phyloP scores from a whole-genome alignment of 1,140 invertebrate species.

The Drosophila insularis region DNA sequence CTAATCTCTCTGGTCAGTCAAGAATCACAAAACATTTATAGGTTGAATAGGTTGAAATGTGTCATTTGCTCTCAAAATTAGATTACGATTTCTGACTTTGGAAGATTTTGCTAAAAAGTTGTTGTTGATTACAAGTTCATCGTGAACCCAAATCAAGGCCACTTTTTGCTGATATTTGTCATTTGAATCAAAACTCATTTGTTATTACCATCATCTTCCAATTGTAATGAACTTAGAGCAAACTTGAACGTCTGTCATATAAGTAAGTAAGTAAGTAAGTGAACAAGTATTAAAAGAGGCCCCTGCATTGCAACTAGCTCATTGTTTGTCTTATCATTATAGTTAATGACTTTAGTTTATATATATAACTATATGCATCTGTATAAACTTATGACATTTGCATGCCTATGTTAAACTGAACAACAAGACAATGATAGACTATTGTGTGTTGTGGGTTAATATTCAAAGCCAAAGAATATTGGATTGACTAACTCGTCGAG shows the following conservation, averaged over 20 bases:
- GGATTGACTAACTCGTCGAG: neutral
- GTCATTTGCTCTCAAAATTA: neutral
- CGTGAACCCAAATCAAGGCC: no score
- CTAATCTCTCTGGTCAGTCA: neutral
- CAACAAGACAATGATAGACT: neutral
- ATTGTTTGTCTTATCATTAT: slow-evolving; percentile 10
- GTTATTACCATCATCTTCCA: neutral
- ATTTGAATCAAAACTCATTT: neutral
- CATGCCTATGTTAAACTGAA: neutral
- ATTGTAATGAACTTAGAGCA: slow-evolving; percentile 3
- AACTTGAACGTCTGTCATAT: slow-evolving; percentile 7
- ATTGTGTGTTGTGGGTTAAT: neutral
- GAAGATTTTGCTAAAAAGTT: neutral
- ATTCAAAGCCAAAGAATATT: neutral
- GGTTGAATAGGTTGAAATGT: neutral
- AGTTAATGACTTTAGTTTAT: slow-evolving; percentile 3
- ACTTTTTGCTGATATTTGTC: neutral
- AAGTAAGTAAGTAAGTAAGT: neutral
- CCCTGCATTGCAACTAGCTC: neutral
- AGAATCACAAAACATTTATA: neutral
- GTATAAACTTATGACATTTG: neutral
- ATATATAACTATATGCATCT: neutral
- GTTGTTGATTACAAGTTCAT: no score
- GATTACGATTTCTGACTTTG: neutral
- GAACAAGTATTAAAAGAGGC: neutral